Base-by-base conservation (phyloP, 2,113 vertebrate species). In the Atractosteus spatula region DNA sequence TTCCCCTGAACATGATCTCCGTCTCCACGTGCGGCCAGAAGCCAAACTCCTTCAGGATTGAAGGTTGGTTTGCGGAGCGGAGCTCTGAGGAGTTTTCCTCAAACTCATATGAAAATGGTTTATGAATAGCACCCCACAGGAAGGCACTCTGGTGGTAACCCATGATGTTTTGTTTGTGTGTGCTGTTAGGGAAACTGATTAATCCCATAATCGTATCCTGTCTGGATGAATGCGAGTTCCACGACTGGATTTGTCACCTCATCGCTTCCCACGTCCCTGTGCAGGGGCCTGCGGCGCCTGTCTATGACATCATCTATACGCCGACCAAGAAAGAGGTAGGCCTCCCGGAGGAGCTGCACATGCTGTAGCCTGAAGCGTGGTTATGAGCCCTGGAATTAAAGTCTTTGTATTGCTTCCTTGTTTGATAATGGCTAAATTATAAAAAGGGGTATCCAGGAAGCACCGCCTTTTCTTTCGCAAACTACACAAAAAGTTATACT, bases 41-140 rank as follows among this genome's bases (percentile, higher is more conserved):
- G 80, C 92, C 86, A 55, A 92, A 92, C 79, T 95, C 96, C 0
- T 98, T 99, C 77, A 85, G 94, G 72, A 96, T 99, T 2, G 94
- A 97, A 95, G 97, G 97, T 99, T 85, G 14, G 70, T 65, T 55
- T n/a, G 44, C 47, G 12, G 54, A 8, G 45, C 44, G 45, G 41
- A 8, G 51, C n/a, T 7, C 7, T 13, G 10, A 16, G 54, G 51
- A 17, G 7, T 5, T 2, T 59, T 59, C n/a, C 14, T 13, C 5
- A 14, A 3, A 59, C 5, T 7, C 5, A 51, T 7, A 51, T 7
- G 10, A 51, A 51, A 51, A 51, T 7, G 47, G 10, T 51, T 51
- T 10, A 7, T 1, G 47, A 51, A 51, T 10, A 51, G 10, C 1
- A 10, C 47, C 10, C 47, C 10, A 7, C 47, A 51, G 47, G 47